A percentile compares a stretch with the other conserved stretches of the same genome.
Conservation (phyloP, 2,888 invertebrate genomes). For the Hemaris fuciformis region DNA sequence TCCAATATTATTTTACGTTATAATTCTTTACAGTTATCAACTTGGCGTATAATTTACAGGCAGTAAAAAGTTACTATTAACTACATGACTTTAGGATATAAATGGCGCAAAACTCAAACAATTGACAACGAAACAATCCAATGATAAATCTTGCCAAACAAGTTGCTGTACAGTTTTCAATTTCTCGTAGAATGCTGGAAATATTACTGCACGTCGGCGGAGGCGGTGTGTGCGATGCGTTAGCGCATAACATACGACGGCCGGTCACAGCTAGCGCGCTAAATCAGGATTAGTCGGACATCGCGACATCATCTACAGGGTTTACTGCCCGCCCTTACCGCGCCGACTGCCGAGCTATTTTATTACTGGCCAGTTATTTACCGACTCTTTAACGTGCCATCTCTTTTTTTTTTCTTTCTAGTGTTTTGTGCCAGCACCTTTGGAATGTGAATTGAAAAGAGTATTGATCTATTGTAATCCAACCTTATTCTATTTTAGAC, state of each 20-base stretch:
- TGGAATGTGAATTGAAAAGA: constrained; percentile 24
- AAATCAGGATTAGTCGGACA: constrained; percentile 78
- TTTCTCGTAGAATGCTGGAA: background rate
- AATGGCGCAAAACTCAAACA: background rate
- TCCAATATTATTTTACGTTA: background rate
- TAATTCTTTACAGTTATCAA: background rate
- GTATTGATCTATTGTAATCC: background rate
- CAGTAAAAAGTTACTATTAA: no score
- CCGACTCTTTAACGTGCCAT: constrained; percentile 23
- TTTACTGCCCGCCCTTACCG: constrained; percentile 63
- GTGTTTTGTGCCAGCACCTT: constrained; percentile 22
- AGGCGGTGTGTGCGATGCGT: constrained; percentile 44
- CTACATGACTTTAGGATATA: no score
- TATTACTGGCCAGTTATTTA: constrained; percentile 63
- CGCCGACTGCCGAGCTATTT: constrained; percentile 51
- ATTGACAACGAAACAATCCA: background rate
- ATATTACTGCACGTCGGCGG: background rate
- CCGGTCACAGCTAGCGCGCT: constrained; percentile 59
- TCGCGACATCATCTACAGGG: constrained; percentile 62
- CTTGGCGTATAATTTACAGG: background rate
- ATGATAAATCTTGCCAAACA: background rate
- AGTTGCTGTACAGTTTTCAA: background rate
- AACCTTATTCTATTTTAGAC: background rate
- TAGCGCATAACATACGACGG: constrained; percentile 63
- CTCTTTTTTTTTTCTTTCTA: constrained; percentile 15